phyloP scores from a whole-genome alignment of 2,888 invertebrate species.

The Alentia gelatinosa region DNA sequence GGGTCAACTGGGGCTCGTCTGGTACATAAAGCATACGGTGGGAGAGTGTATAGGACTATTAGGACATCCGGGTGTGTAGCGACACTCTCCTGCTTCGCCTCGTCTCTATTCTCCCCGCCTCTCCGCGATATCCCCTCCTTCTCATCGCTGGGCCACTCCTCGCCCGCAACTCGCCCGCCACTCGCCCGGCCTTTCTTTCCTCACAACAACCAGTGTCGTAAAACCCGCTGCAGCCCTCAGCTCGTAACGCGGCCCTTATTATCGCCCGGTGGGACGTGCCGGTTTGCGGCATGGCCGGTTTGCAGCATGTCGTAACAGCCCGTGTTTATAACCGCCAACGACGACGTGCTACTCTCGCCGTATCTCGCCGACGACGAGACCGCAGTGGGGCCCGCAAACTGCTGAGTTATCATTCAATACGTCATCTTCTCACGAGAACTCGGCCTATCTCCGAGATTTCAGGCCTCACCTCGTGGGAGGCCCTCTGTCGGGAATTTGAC shows the following conservation, averaged over 20 bases:
- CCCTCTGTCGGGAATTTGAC: not conserved
- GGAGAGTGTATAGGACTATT: not conserved
- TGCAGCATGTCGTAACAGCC: not conserved
- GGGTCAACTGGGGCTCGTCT: not conserved
- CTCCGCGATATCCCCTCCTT: not conserved
- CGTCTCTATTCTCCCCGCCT: conserved; percentile 5
- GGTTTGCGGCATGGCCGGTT: conserved; percentile 6
- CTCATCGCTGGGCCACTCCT: not conserved
- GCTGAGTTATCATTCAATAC: conserved; percentile 18
- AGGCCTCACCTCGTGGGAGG: conserved; percentile 30
- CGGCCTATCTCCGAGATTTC: conserved; percentile 34
- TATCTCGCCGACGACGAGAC: not conserved
- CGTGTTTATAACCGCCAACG: not conserved
- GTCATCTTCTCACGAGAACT: conserved; percentile 30
- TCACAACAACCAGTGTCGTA: not conserved
- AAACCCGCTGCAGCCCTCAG: not conserved
- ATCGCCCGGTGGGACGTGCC: conserved; percentile 18
- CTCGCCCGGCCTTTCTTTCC: not conserved
- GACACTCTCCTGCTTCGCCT: not conserved
- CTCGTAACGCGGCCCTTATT: conserved; percentile 2
- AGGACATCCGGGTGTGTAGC: not conserved
- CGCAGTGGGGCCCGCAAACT: not conserved
- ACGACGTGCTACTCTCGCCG: not conserved
- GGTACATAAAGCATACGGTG: not conserved
- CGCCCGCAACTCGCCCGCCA: not conserved